A percentile compares a stretch with the other conserved stretches of the same genome.
Evolutionary conservation across 2,797 vertebrate genomes (phyloP).

Genomic region (Spea hammondii): DNA sequence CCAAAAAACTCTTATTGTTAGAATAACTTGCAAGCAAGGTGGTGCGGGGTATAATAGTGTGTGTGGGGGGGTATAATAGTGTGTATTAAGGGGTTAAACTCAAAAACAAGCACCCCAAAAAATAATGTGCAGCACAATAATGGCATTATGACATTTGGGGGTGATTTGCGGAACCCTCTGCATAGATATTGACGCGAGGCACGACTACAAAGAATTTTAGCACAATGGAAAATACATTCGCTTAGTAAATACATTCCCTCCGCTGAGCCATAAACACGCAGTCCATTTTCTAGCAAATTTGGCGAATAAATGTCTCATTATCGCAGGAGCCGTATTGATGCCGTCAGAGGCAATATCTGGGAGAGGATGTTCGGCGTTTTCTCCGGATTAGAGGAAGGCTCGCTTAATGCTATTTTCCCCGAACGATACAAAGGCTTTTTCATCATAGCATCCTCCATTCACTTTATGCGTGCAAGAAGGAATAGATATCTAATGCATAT

Average conservation of each 20-base stretch:
- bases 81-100: too few relatives aligned
- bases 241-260: slow-evolving; percentile 27
- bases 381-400: neutral
- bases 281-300: slow-evolving; percentile 20
- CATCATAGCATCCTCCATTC: neutral
- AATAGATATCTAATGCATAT: neutral
- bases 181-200: slow-evolving; percentile 26
- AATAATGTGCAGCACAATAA: too few relatives aligned
- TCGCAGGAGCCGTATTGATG: slow-evolving; percentile 8
- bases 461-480: too few relatives aligned
- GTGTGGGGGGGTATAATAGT: too few relatives aligned
- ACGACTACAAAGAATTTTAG: slow-evolving; percentile 10
- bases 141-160: too few relatives aligned
- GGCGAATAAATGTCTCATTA: slow-evolving; percentile 37
- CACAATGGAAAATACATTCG: neutral
- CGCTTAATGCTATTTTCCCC: slow-evolving; percentile 17
- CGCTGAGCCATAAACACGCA: slow-evolving; percentile 15
- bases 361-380: neutral
- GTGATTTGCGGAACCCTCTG: neutral
- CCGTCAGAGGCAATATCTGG: neutral
- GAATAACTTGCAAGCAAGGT: too few relatives aligned
- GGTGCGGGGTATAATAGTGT: too few relatives aligned
- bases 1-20: too few relatives aligned
- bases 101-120: too few relatives aligned
- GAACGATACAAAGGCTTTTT: neutral